Percentiles rank a stretch among this genome's conserved stretches.
phyloP scores from a whole-genome alignment of 2,888 invertebrate species.

The Andrena hattorfiana region DNA sequence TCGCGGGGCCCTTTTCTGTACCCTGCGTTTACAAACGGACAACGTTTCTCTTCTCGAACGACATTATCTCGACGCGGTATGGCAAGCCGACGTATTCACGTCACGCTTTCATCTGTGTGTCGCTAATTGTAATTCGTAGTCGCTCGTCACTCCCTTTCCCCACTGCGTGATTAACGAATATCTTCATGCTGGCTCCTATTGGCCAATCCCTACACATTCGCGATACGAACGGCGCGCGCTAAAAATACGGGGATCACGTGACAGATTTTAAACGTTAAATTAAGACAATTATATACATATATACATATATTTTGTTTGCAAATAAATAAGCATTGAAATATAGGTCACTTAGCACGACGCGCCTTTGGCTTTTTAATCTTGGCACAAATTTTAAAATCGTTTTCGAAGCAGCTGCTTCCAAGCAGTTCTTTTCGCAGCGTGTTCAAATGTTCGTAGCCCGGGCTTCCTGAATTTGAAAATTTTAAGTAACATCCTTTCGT shows the following conservation, averaged over 20 bases:
- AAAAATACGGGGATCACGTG: constrained; percentile 45
- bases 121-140: constrained; percentile 62
- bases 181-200: constrained; percentile 47
- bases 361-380: background rate
- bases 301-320: background rate
- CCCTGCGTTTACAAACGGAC: constrained; percentile 53
- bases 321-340: constrained; percentile 26
- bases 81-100: constrained; percentile 69
- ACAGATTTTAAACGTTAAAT: constrained; percentile 39
- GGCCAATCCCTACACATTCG: constrained; percentile 18
- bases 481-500: background rate
- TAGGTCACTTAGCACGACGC: background rate
- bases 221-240: constrained; percentile 37
- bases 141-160: constrained; percentile 66
- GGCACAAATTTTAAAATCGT: background rate
- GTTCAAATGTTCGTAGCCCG: background rate
- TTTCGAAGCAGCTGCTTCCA: background rate
- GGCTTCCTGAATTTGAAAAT: background rate
- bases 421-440: background rate
- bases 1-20: constrained; percentile 11
- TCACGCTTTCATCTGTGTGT: constrained; percentile 79
- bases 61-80: constrained; percentile 66
- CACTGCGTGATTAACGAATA: constrained; percentile 51
- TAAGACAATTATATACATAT: background rate
- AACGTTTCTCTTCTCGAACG: constrained; percentile 56